Percentiles rank a stretch among this genome's conserved stretches.
Conservation (phyloP, 2,888 invertebrate genomes). For the Drosophila affinis region DNA sequence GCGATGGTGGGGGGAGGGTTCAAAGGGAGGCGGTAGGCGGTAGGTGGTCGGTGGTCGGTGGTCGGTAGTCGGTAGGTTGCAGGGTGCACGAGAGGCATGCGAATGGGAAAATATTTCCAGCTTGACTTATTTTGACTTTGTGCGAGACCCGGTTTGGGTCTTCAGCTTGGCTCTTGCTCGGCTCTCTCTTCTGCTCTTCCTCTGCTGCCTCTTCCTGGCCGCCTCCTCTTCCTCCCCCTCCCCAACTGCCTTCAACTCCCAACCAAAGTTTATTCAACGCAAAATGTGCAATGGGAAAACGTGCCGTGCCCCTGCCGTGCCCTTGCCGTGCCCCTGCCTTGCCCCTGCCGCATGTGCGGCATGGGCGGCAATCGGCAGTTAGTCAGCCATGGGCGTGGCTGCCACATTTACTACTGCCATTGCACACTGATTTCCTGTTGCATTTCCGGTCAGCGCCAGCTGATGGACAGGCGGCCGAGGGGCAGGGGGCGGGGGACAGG, state of each 20-base stretch:
- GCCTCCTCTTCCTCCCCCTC: constrained; percentile 25
- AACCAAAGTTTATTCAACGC: constrained; percentile 74
- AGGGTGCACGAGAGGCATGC: constrained; percentile 9
- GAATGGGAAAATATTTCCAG: constrained; percentile 69
- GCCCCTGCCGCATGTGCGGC: constrained; percentile 39
- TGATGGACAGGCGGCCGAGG: background rate
- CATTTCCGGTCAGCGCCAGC: constrained; percentile 47
- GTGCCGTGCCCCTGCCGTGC: constrained; percentile 10
- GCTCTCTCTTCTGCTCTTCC: constrained; percentile 7
- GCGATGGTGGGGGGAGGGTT: background rate
- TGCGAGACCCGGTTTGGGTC: constrained; percentile 20
- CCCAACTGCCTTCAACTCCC: constrained; percentile 10
- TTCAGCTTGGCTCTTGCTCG: background rate
- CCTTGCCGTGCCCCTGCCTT: constrained; percentile 19
- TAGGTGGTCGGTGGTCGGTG: background rate
- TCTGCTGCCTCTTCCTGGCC: background rate
- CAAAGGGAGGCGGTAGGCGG: background rate
- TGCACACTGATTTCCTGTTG: constrained; percentile 75
- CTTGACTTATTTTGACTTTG: constrained; percentile 77
- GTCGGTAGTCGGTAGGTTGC: background rate
- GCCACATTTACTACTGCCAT: constrained; percentile 40
- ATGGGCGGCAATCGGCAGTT: background rate
- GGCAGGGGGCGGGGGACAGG: background rate
- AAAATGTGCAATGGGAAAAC: constrained; percentile 71
- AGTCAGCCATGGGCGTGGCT: constrained; percentile 29